Conservation (phyloP, 1,140 invertebrate genomes). For the Temnothorax nylanderi region DNA sequence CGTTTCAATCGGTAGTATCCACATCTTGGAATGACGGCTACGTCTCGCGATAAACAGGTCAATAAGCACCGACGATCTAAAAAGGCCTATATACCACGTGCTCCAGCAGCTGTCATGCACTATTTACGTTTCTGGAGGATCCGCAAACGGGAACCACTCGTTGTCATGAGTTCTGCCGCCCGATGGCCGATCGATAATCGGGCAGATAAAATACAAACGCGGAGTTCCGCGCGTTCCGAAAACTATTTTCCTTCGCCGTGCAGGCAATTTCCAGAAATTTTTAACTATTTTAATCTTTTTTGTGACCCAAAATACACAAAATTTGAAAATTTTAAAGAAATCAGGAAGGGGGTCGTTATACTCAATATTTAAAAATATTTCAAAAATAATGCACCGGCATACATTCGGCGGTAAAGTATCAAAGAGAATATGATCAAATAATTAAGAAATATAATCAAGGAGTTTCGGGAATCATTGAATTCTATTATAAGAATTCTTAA, state of each 20-base stretch:
- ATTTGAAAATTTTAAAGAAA: no score
- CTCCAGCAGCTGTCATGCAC: conserved; percentile 19
- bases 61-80: conserved; percentile 32
- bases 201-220: not conserved
- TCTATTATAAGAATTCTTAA: no score
- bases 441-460: no score
- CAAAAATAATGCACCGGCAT: not conserved
- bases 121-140: conserved; percentile 21
- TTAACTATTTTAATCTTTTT: no score
- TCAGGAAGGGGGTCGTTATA: no score
- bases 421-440: no score
- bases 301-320: no score
- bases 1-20: conserved; percentile 18
- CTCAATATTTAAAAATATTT: not conserved
- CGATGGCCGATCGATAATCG: conserved; percentile 3
- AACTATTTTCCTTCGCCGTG: not conserved
- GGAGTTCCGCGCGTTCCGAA: not conserved
- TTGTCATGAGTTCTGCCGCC: not conserved
- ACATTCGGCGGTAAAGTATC: not conserved
- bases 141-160: not conserved
- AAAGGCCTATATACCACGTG: not conserved
- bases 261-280: not conserved
- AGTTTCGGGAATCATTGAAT: no score
- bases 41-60: conserved; percentile 13
- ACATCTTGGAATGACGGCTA: conserved; percentile 6